Base-by-base conservation (phyloP, 1,140 invertebrate species). In the Zaprionus davidi region DNA sequence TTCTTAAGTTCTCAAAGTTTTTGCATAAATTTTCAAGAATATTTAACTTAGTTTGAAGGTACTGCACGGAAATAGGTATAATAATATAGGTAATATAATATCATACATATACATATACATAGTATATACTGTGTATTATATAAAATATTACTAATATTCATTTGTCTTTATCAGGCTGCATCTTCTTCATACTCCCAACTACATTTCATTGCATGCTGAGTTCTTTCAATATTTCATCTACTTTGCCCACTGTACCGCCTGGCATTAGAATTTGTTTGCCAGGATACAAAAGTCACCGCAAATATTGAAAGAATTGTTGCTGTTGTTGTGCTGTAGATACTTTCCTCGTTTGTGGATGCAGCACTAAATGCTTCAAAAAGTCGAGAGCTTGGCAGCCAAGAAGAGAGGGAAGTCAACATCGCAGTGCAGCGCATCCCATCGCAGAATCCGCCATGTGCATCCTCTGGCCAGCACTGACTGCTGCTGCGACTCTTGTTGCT, bases 231-330 rank as follows among this genome's bases (percentile, higher is more conserved):
- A 1, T 28, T 24, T 36, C 2, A 11, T 55, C 49, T 34, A n/a
- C 44, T 46, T 36, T 2, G 22, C 38, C 17, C 20, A 51, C 46
- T 51, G 46, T 51, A 11, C 46, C 7, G 9, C 11, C 11, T 49
- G 31, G 26, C 60, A 49, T 53, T 38, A n/a, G 31, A 64, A 22
- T 53, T 53, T 53, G 49, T 63, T 34, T 68, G 26, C 41, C 26
- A 20, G 41, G 58, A 34, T 44, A 62, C 56, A 46, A 66, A 67
- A 81, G 60, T 82, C 69, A 66, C 75, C 70, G 62, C 75, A 82
- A 78, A 64, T 82, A 72, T 78, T 76, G 79, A 76, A 76, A 71
- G 65, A 78, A 76, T 78, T 81, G 49, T 46, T 59, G 26, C 13
- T 62, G 36, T 60, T 68, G 36, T 53, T 76, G 72, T 73, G 7